Evolutionary conservation across 2,888 invertebrate genomes (phyloP).

Genomic region (Ommatoiulus sabulosus): DNA sequence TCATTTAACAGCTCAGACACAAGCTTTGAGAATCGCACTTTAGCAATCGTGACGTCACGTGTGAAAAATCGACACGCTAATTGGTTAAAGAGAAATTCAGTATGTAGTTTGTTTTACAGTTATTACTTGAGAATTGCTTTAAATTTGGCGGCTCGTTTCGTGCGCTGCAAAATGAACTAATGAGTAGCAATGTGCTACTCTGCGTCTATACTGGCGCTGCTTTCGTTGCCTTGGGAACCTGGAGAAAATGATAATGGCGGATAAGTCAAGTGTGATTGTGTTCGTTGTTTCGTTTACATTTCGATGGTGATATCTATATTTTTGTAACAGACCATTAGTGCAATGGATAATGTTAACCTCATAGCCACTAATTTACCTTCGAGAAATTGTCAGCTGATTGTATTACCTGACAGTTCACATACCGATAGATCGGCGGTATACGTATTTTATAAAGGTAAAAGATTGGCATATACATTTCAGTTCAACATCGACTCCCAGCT

Average conservation of each 20-base stretch:
- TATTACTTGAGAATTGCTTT: no score
- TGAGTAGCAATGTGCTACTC: background rate
- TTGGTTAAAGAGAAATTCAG: no score
- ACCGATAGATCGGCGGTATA: background rate
- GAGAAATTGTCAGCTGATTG: background rate
- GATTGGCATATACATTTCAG: background rate
- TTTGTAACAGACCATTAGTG: background rate
- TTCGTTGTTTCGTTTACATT: no score
- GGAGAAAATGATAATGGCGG: no score
- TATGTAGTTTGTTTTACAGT: no score
- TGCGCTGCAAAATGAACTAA: background rate
- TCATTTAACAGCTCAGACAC: background rate
- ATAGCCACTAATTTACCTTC: background rate
- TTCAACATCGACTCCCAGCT: background rate
- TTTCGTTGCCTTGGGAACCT: no score
- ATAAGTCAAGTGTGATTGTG: no score
- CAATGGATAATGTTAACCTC: background rate
- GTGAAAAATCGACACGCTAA: no score
- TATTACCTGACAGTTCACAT: background rate
- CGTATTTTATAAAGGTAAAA: background rate
- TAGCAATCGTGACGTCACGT: no score
- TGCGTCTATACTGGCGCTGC: background rate
- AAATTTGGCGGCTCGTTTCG: no score
- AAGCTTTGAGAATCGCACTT: no score
- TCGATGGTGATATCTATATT: background rate